These are phyloP conservation scores for Otocyon megalotis DNA, from an alignment of 2,113 vertebrate species.

Conservation along the genomic window DNA sequence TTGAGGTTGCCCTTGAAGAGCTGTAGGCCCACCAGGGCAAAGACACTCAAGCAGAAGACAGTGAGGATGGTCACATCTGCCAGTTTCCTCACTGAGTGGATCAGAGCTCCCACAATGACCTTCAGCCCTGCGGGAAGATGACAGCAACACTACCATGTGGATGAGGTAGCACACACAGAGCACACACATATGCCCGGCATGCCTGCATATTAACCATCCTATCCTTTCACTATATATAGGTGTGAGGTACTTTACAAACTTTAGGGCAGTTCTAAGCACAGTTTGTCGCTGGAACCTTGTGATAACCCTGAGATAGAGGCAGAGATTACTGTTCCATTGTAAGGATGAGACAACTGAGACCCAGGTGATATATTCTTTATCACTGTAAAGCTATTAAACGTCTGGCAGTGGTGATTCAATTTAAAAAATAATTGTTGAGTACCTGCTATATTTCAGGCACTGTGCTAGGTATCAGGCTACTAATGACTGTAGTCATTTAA, in stretches of 20 bases:
- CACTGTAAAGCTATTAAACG: not conserved
- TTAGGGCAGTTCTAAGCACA: not conserved
- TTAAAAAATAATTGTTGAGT: not conserved
- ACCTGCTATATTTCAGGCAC: not conserved
- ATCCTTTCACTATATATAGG: too few species aligned
- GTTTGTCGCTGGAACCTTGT: not conserved
- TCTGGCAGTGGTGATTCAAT: not conserved
- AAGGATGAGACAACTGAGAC: not conserved
- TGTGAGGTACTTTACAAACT: not conserved
- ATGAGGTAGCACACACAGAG: not conserved
- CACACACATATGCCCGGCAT: fast-evolving
- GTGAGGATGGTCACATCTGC: constrained; percentile 97
- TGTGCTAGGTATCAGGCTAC: not conserved
- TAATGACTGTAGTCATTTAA: not conserved
- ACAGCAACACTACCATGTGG: constrained; percentile 73
- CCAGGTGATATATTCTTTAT: not conserved
- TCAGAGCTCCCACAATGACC: constrained; percentile 96
- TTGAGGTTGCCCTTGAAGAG: constrained; percentile 98
- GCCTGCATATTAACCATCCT: not conserved
- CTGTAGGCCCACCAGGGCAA: constrained; percentile 97
- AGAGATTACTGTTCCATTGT: not conserved
- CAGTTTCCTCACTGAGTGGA: constrained; percentile 97
- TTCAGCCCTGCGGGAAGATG: constrained; percentile 91
- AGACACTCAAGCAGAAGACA: constrained; percentile 96
- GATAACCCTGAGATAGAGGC: not conserved